Evolutionary conservation across 2,888 invertebrate genomes (phyloP), one percentile per base, ranked within the genome.

Genomic region (Euplexia lucipara): DNA sequence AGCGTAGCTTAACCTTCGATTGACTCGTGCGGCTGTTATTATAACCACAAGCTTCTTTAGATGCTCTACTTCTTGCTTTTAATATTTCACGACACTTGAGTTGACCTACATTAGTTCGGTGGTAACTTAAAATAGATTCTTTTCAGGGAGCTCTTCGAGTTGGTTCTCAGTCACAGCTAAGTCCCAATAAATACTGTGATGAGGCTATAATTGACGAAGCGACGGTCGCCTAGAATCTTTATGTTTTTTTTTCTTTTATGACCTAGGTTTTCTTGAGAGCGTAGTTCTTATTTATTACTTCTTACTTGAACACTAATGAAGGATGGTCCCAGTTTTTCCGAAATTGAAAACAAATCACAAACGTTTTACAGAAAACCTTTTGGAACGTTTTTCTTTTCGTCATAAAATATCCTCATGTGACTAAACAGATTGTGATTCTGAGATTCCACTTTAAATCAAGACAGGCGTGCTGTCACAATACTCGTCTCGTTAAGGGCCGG

Each of bases 171-270:
- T 49, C 26, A 61, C n/a, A 37, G 57, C 37, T 44, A 63, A 61
- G 71, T 68, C 57, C 35, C 62, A 75, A 62, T 66, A 70, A 74
- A 75, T 70, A 67, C 35, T 16, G 41, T 56, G 45, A 62, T 62
- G 47, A 60, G 56, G 45, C 34, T 52, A 59, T 73, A 48, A 75
- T 75, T 69, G 58, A 52, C 51, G 32, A 8, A 53, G 37, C 44
- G 42, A 52, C 16, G 20, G 26, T 54, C 26, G 34, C 54, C 2
- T 20, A 53, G 48, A 34, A 34, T 52, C 39, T 65, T 39, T 48
- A 49, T 44, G n/a, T 8, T 45, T 41, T 37, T 41, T 37, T 49
- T 53, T 67, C 30, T 22, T 51, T 35, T 42, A 56, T 48, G n/a
- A 22, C 1, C 16, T 51, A 26, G 9, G 32, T 39, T 30, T 60